Evolutionary conservation across 2,888 invertebrate genomes (phyloP).

Genomic region (Pyrrhosoma nymphula): DNA sequence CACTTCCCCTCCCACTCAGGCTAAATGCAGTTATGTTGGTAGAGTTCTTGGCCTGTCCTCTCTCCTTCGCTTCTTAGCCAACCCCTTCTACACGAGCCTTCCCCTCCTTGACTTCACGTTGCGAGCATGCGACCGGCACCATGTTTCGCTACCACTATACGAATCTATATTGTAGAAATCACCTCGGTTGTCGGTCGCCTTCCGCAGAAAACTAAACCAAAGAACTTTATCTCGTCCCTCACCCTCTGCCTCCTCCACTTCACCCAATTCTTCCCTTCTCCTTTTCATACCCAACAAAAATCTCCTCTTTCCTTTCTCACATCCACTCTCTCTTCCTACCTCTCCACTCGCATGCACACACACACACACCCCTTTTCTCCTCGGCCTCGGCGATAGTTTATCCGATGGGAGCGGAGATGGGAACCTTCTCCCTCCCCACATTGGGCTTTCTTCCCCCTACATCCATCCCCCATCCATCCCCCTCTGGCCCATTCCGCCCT

Average conservation of each 20-base stretch:
- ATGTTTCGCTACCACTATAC: too few species aligned
- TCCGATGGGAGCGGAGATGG: neutral
- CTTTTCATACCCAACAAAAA: neutral
- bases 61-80: too few species aligned
- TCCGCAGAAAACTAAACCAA: neutral
- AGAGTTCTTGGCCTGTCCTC: too few species aligned
- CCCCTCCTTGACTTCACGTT: too few species aligned
- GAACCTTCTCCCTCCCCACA: neutral
- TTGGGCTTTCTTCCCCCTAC: neutral
- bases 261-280: neutral
- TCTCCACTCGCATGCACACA: neutral
- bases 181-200: neutral
- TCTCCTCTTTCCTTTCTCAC: neutral
- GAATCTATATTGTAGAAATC: too few species aligned
- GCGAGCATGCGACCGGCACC: too few species aligned
- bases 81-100: too few species aligned
- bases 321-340: neutral
- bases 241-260: neutral
- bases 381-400: conserved; percentile 9
- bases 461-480: neutral
- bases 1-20: too few species aligned
- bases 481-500: neutral
- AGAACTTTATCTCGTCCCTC: neutral
- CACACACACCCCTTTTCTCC: neutral
- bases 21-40: too few species aligned